phyloP scores from a whole-genome alignment of 2,797 vertebrate genomes.

The Acipenser oxyrinchus region DNA sequence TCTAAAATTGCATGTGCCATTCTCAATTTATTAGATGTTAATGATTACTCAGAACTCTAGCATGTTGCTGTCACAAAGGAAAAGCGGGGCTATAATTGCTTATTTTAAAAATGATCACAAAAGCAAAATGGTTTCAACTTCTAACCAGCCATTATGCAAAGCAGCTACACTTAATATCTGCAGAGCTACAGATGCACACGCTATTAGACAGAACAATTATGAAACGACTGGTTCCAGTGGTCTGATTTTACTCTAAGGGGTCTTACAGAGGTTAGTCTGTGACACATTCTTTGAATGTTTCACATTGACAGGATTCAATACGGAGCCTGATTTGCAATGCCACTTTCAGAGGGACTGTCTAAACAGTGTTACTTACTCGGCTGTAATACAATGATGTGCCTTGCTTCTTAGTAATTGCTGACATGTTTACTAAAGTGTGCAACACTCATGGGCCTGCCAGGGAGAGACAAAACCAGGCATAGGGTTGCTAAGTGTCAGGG shows the following conservation, averaged over 20 bases:
- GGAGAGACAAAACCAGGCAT: conserved; percentile 7
- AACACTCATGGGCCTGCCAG: conserved; percentile 15
- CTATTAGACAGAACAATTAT: conserved; percentile 8
- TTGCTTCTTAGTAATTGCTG: conserved; percentile 20
- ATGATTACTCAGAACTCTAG: neutral
- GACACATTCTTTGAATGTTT: conserved; percentile 14
- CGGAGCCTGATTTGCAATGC: conserved; percentile 5
- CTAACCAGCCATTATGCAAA: neutral
- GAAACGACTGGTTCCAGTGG: neutral
- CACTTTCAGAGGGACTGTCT: neutral
- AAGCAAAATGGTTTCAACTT: neutral
- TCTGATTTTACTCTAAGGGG: conserved; percentile 7
- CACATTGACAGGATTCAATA: conserved; percentile 5
- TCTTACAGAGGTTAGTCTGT: conserved; percentile 6
- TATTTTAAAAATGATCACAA: neutral
- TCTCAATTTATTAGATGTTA: neutral
- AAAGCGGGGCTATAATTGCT: neutral
- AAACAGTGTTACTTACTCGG: neutral
- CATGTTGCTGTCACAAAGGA: neutral
- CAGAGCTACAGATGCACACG: neutral
- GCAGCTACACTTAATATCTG: too few relatives aligned
- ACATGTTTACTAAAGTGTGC: conserved; percentile 23
- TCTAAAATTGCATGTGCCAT: too few relatives aligned
- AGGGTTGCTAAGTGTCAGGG: conserved; percentile 12
- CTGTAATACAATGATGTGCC: neutral